phyloP scores from a whole-genome alignment of 2,888 invertebrate species.

The Siphlonurus alternatus region DNA sequence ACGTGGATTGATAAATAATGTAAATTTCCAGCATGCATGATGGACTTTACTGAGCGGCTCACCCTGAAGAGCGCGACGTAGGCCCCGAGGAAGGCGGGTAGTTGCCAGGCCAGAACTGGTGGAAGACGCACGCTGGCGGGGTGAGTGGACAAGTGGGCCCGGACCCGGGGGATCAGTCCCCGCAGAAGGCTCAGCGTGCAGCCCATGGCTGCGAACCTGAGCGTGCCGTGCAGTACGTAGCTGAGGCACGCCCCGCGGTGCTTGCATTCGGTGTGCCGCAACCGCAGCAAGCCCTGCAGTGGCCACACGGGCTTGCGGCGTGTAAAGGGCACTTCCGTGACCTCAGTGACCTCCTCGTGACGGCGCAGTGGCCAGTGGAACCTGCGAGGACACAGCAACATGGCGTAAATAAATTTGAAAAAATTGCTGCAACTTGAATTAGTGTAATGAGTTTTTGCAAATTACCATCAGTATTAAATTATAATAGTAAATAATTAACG shows the following conservation, averaged over 20 bases:
- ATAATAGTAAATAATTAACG: too few species aligned
- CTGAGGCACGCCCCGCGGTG: background rate
- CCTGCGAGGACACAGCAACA: too few species aligned
- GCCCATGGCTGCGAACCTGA: background rate
- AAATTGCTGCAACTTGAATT: too few species aligned
- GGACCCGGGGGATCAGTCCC: background rate
- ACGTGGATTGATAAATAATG: too few species aligned
- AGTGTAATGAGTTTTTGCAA: too few species aligned
- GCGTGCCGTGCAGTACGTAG: background rate
- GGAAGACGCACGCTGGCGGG: background rate
- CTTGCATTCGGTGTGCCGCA: background rate
- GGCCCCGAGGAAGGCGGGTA: background rate
- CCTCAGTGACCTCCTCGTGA: background rate
- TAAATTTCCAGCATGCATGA: too few species aligned
- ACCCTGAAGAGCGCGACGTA: background rate
- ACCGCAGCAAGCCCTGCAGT: background rate
- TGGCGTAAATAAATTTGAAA: too few species aligned
- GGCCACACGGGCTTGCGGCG: background rate
- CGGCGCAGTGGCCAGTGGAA: background rate
- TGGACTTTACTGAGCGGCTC: too few species aligned
- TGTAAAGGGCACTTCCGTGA: background rate
- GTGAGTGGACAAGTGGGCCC: background rate
- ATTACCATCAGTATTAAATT: too few species aligned
- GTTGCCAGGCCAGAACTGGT: background rate
- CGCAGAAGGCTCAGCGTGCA: background rate